Evolutionary conservation across 2,113 vertebrate species (phyloP), one percentile per base, ranked within the genome.

Genomic region (Oxyura jamaicensis): DNA sequence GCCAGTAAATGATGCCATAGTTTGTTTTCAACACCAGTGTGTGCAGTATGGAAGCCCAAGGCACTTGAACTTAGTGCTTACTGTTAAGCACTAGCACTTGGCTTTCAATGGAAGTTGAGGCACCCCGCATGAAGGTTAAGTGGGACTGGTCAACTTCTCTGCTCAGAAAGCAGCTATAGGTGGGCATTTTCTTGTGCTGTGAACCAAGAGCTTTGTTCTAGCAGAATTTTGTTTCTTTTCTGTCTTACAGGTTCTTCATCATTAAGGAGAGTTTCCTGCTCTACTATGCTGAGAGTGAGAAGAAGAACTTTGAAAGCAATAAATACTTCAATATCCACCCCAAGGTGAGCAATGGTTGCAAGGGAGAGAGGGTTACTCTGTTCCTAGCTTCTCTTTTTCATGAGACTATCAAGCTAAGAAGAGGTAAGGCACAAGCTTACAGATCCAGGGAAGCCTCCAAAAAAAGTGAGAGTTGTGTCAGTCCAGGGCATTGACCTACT

Each of bases 261-360:
- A 99, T 99, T 98, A 99, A 99, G 96, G 99, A 99, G 97, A 99
- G 99, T 91, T 99, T 99, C 97, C 96, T 99, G 92, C 98, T 99
- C 16, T 99, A 99, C 95, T 99, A 99, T 79, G 99, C 99, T 35
- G 99, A 99, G 96, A 99, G 96, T 11, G 99, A 99, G 95, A 99
- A 98, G 96, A 99, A 98, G 94, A 99, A 94, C 97, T 99, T 99
- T 94, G 99, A 99, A 98, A 98, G 97, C 96, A 99, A 99, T 97
- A 98, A 98, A 68, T 99, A 98, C 97, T 99, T 99, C 98, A 99
- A 99, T 96, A 99, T 99, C 87, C 99, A 99, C 77, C 99, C 99
- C 6, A 99, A 99, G 98, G 99, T 99, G 95, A 98, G 97, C 42
- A 25, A 20, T 0, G 2, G 41, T 39, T 74, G 46, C 25, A 17